These are phyloP conservation scores for Marronus borbonicus DNA, from an alignment of 2,888 invertebrate genomes.

Conservation along the genomic window DNA sequence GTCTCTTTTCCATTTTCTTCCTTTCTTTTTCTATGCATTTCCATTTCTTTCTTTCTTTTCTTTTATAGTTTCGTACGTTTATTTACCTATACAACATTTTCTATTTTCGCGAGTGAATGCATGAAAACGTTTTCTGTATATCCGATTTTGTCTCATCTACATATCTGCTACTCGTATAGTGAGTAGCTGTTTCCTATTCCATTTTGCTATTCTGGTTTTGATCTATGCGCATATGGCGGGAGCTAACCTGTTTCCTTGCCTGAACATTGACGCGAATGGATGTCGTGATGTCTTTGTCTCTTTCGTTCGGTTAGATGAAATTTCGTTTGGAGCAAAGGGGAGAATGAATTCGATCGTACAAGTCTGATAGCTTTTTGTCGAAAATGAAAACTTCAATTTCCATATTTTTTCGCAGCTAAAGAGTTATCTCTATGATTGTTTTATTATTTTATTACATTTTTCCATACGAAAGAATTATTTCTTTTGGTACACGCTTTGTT, in stretches of 20 bases:
- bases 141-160: neutral
- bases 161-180: neutral
- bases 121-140: neutral
- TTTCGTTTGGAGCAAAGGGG: neutral
- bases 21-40: neutral
- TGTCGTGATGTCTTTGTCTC: neutral
- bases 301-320: constrained; percentile 2
- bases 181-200: neutral
- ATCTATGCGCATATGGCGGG: neutral
- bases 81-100: neutral
- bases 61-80: neutral
- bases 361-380: too few species aligned
- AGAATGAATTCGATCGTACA: too few species aligned
- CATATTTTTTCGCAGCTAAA: too few species aligned
- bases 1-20: neutral
- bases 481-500: too few species aligned
- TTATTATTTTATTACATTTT: too few species aligned
- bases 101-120: neutral
- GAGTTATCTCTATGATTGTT: too few species aligned
- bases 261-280: too few species aligned
- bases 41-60: neutral
- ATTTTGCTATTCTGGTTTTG: neutral
- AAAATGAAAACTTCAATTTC: too few species aligned
- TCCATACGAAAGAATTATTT: too few species aligned
- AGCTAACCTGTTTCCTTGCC: neutral